These are phyloP conservation scores for Chironomus striatipennis DNA, from an alignment of 1,140 invertebrate genomes.

Conservation along the genomic window DNA sequence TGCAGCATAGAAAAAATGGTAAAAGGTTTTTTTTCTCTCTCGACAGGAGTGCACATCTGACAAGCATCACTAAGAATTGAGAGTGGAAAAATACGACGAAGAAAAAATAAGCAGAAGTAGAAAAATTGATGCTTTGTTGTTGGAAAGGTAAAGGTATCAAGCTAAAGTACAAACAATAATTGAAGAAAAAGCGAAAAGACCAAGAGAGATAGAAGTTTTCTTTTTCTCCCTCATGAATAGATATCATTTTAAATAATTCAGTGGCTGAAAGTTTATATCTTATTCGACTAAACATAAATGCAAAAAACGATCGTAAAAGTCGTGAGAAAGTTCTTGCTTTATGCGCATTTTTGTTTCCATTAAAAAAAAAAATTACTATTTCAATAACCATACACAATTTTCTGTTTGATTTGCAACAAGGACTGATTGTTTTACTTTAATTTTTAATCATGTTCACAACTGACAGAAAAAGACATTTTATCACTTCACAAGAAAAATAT, in stretches of 20 bases:
- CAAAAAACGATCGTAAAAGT: background rate
- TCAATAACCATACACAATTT: no score
- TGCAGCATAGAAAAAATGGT: background rate
- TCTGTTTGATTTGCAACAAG: no score
- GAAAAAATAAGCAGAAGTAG: background rate
- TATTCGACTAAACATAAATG: background rate
- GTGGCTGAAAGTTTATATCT: background rate
- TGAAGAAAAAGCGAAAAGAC: no score
- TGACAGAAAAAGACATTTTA: no score
- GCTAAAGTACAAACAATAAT: background rate
- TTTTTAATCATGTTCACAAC: no score
- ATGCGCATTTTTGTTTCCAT: no score
- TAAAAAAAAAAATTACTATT: no score
- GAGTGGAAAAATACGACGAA: no score
- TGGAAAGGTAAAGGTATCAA: background rate
- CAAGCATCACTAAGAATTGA: background rate
- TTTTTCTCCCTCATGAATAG: slow-evolving; percentile 22
- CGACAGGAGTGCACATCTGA: background rate
- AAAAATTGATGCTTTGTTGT: background rate
- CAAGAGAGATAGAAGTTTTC: background rate
- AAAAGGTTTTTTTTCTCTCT: background rate
- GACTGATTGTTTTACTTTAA: no score
- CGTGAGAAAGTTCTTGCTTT: no score
- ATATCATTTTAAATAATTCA: slow-evolving; percentile 22
- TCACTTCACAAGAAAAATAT: no score